These are phyloP conservation scores for Diuraphis noxia DNA, from an alignment of 1,140 invertebrate genomes.

Conservation along the genomic window DNA sequence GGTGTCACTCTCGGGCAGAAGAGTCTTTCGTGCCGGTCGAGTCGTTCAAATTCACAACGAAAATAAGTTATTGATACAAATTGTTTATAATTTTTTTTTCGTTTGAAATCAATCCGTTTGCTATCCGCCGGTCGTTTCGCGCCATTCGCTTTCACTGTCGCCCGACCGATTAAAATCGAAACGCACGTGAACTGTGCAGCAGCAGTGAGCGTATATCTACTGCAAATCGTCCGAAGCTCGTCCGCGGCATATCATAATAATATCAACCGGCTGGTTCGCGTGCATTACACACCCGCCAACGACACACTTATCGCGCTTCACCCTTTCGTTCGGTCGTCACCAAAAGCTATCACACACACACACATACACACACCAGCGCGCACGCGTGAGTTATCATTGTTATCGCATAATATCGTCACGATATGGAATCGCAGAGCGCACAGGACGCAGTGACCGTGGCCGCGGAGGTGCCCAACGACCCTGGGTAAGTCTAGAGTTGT, in stretches of 20 bases:
- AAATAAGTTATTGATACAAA: not conserved
- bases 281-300: not conserved
- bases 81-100: no score
- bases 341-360: not conserved
- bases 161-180: not conserved
- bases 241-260: not conserved
- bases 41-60: not conserved
- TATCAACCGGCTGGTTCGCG: not conserved
- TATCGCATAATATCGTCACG: not conserved
- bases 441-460: constrained; percentile 48
- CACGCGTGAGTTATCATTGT: not conserved
- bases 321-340: not conserved
- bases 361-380: not conserved
- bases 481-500: constrained; percentile 33
- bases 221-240: no score
- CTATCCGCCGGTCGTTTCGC: not conserved
- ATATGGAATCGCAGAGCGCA: constrained; percentile 45
- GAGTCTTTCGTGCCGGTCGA: not conserved
- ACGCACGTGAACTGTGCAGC: not conserved
- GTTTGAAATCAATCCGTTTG: not conserved
- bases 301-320: constrained; percentile 3
- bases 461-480: constrained; percentile 53
- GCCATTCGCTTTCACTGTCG: not conserved
- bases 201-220: not conserved
- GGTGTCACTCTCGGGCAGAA: not conserved